These are phyloP conservation scores for Bos javanicus DNA, from an alignment of 2,113 vertebrate species.

Conservation along the genomic window DNA sequence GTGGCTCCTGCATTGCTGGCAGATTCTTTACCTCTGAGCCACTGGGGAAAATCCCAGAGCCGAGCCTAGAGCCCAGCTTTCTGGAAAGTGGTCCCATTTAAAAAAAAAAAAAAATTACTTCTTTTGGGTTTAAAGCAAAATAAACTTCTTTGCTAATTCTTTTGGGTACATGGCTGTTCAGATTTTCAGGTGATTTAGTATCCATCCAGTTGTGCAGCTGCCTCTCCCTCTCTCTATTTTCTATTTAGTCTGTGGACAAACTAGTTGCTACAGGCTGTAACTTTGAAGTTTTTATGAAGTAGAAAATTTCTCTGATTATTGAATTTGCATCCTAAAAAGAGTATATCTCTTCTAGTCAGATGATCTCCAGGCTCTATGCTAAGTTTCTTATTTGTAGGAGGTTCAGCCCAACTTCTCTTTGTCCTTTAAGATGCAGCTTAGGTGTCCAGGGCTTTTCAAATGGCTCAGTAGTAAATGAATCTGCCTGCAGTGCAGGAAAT, in stretches of 20 bases:
- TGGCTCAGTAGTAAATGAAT: background rate
- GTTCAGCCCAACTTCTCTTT: background rate
- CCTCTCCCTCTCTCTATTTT: background rate
- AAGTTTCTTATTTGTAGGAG: background rate
- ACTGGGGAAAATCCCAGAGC: background rate
- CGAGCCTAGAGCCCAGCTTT: background rate
- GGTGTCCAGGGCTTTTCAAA: background rate
- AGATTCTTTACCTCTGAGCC: background rate
- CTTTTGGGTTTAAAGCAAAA: background rate
- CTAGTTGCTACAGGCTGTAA: background rate
- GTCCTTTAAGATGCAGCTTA: background rate
- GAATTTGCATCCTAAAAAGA: background rate
- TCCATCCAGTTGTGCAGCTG: accelerated
- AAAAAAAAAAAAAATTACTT: background rate
- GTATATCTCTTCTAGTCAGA: background rate
- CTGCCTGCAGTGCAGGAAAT: background rate
- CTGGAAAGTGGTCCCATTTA: background rate
- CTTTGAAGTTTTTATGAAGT: background rate
- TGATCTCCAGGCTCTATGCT: background rate
- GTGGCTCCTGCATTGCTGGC: background rate
- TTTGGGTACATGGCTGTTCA: background rate
- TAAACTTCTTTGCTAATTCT: background rate
- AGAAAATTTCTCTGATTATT: background rate
- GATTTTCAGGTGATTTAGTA: background rate
- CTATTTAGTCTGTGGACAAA: background rate